Conservation (phyloP, 1,140 invertebrate species). For the Aphidius ervi region DNA sequence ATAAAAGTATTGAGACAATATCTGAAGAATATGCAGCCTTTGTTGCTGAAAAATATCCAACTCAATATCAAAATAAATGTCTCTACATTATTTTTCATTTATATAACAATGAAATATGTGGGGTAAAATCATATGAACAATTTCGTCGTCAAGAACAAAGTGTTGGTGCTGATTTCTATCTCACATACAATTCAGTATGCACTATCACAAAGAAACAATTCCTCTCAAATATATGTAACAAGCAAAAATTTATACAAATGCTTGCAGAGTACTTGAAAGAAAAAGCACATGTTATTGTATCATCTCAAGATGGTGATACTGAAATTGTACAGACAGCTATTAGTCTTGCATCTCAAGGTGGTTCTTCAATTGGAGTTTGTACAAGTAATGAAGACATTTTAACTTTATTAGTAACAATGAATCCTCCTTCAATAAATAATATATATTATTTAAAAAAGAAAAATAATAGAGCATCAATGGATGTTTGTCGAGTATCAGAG, state of each 20-base stretch:
- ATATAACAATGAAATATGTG: background rate
- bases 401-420: constrained; percentile 10
- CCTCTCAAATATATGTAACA: constrained; percentile 20
- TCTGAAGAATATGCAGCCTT: too few relatives aligned
- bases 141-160: constrained; percentile 2
- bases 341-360: too few relatives aligned
- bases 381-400: constrained; percentile 11
- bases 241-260: too few relatives aligned
- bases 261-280: too few relatives aligned
- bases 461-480: background rate
- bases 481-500: constrained; percentile 8
- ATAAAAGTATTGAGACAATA: background rate
- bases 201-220: constrained; percentile 4
- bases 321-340: constrained; percentile 7
- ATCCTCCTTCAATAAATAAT: background rate
- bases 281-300: constrained; percentile 13
- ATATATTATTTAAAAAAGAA: constrained; percentile 4
- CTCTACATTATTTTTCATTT: background rate
- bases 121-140: constrained; percentile 8
- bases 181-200: constrained; percentile 1
- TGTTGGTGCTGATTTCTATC: background rate
- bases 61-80: background rate
- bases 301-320: background rate
- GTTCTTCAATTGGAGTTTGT: background rate
- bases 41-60: background rate